Evolutionary conservation across 1,140 invertebrate species (phyloP).

Genomic region (Brachionus paranguensis): DNA sequence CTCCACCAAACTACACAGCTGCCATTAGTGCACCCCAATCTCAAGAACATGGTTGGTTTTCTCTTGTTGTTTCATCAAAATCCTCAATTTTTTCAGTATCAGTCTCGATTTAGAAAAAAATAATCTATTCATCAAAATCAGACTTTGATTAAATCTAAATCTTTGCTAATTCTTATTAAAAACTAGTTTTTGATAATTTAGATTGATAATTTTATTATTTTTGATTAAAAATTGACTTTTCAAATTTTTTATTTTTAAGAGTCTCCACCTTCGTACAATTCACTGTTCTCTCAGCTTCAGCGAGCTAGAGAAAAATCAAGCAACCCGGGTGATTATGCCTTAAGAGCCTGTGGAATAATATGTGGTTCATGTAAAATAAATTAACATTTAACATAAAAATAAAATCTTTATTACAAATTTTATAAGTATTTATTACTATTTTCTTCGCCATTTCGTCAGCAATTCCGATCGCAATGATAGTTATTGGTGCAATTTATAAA

Average conservation of each 20-base stretch:
- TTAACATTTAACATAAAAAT: not conserved
- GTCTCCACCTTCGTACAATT: not conserved
- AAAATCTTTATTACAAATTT: not conserved
- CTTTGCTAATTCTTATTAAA: too few relatives aligned
- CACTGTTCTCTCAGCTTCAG: not conserved
- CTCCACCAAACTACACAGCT: not conserved
- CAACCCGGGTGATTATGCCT: slow-evolving; percentile 9
- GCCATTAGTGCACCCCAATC: not conserved
- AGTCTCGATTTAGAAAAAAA: too few relatives aligned
- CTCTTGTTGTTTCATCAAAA: not conserved
- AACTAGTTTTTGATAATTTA: too few relatives aligned
- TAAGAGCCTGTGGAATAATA: slow-evolving; percentile 11
- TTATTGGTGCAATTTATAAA: slow-evolving; percentile 27
- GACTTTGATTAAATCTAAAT: too few relatives aligned
- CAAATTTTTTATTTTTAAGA: not conserved
- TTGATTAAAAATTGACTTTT: not conserved
- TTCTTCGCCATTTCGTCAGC: slow-evolving; percentile 4
- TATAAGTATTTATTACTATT: slow-evolving; percentile 20
- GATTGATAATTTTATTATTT: not conserved
- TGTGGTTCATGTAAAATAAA: slow-evolving; percentile 26
- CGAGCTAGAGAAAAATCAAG: slow-evolving; percentile 16
- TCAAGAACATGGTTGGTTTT: not conserved
- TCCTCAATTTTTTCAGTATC: not conserved
- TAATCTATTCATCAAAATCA: too few relatives aligned
- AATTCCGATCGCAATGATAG: slow-evolving; percentile 3